phyloP scores from a whole-genome alignment of 2,113 vertebrate genomes.

The Anolis carolinensis region DNA sequence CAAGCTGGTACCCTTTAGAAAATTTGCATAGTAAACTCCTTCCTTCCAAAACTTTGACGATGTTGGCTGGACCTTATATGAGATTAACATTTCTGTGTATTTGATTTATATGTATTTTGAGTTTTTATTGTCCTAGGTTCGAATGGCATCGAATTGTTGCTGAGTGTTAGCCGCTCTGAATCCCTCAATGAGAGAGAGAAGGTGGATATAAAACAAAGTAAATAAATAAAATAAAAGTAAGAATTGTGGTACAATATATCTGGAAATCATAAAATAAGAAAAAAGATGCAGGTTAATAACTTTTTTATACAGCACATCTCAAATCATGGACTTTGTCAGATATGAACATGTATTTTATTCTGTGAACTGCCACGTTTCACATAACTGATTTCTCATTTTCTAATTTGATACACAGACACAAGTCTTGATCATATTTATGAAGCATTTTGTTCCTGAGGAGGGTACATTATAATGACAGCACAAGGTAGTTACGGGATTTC shows the following conservation, averaged over 20 bases:
- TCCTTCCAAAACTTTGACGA: not conserved
- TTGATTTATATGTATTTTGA: no score
- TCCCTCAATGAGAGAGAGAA: no score
- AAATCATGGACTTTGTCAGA: not conserved
- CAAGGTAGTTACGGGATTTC: not conserved
- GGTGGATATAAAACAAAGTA: no score
- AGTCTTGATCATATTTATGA: constrained; percentile 1
- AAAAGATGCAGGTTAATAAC: not conserved
- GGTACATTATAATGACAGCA: not conserved
- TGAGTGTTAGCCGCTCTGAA: no score
- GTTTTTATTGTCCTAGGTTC: no score
- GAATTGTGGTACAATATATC: no score
- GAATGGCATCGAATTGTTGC: no score
- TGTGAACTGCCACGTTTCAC: not conserved
- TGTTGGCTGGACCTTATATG: not conserved
- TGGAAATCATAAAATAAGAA: no score
- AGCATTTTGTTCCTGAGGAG: not conserved
- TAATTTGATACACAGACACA: constrained; percentile 20
- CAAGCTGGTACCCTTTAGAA: no score
- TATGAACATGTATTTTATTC: not conserved
- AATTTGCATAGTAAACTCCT: not conserved
- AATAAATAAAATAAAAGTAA: no score
- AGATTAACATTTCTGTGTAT: no score
- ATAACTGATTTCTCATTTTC: constrained; percentile 49
- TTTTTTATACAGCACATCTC: not conserved